phyloP scores from a whole-genome alignment of 2,888 invertebrate genomes.

The Ptychoptera contaminata region DNA sequence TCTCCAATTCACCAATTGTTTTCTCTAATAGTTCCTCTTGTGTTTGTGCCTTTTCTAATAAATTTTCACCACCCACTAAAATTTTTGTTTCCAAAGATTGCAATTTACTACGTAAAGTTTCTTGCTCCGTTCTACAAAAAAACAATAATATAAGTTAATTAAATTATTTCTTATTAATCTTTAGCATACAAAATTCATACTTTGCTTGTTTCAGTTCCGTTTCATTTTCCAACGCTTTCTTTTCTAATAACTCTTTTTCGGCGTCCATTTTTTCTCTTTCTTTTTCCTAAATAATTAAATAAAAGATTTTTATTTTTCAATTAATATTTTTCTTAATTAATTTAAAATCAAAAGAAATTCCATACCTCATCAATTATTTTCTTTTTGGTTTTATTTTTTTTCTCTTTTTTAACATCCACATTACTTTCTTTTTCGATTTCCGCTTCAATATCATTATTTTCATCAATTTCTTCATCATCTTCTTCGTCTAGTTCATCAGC shows the following conservation, averaged over 20 bases:
- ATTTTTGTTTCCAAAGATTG: slow-evolving; percentile 87
- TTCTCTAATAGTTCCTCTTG: slow-evolving; percentile 82
- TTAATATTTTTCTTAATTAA: background rate
- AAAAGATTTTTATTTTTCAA: no score
- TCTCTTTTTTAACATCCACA: slow-evolving; percentile 35
- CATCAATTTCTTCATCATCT: slow-evolving; percentile 32
- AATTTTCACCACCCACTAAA: slow-evolving; percentile 93
- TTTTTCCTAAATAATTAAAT: slow-evolving; percentile 4
- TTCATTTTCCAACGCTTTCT: slow-evolving; percentile 50
- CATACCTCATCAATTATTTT: slow-evolving; percentile 22
- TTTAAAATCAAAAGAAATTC: slow-evolving; percentile 8
- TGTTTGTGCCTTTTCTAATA: slow-evolving; percentile 90
- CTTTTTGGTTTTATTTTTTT: slow-evolving; percentile 24
- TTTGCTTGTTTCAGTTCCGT: slow-evolving; percentile 60
- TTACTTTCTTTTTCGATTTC: slow-evolving; percentile 38
- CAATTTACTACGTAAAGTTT: slow-evolving; percentile 69
- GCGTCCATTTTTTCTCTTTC: slow-evolving; percentile 34
- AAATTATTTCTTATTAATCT: background rate
- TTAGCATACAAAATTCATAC: slow-evolving; percentile 25
- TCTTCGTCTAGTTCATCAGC: slow-evolving; percentile 21
- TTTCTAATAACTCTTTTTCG: slow-evolving; percentile 49
- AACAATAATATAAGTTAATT: slow-evolving; percentile 1
- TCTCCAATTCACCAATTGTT: slow-evolving; percentile 67
- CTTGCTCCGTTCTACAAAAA: slow-evolving; percentile 44
- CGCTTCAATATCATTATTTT: slow-evolving; percentile 37